These are phyloP conservation scores for Phyllotreta cruciferae DNA, from an alignment of 2,888 invertebrate genomes.

Conservation along the genomic window DNA sequence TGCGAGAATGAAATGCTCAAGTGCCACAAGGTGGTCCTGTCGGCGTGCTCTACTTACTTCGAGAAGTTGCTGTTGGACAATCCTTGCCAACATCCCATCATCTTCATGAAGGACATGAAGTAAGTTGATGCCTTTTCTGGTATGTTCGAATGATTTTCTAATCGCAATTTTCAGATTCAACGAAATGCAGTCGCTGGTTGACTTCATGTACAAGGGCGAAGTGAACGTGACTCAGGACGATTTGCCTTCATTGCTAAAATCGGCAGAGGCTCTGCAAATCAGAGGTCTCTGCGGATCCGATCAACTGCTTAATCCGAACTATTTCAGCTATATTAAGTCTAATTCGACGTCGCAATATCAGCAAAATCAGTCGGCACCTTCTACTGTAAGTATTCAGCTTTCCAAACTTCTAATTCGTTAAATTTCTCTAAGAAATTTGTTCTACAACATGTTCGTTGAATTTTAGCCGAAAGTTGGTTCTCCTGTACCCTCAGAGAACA, in stretches of 20 bases:
- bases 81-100: constrained; percentile 85
- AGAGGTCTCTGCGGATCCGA: constrained; percentile 68
- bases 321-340: constrained; percentile 54
- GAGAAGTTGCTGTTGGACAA: constrained; percentile 81
- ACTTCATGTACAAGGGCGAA: constrained; percentile 91
- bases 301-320: constrained; percentile 57
- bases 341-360: constrained; percentile 31
- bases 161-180: constrained; percentile 65
- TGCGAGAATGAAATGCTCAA: constrained; percentile 86
- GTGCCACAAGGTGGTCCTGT: constrained; percentile 86
- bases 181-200: constrained; percentile 85
- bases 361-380: constrained; percentile 12
- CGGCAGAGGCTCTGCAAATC: constrained; percentile 84
- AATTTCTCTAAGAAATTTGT: neutral
- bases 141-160: neutral
- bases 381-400: constrained; percentile 8
- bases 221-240: constrained; percentile 88
- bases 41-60: constrained; percentile 85
- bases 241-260: constrained; percentile 79
- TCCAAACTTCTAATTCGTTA: neutral
- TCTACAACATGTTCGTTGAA: neutral
- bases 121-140: constrained; percentile 48
- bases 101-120: constrained; percentile 84
- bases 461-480: constrained; percentile 38
- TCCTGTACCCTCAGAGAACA: constrained; percentile 53